Conservation (phyloP, 92 coral and sea anemone genomes). For the Micromussa lordhowensis region DNA sequence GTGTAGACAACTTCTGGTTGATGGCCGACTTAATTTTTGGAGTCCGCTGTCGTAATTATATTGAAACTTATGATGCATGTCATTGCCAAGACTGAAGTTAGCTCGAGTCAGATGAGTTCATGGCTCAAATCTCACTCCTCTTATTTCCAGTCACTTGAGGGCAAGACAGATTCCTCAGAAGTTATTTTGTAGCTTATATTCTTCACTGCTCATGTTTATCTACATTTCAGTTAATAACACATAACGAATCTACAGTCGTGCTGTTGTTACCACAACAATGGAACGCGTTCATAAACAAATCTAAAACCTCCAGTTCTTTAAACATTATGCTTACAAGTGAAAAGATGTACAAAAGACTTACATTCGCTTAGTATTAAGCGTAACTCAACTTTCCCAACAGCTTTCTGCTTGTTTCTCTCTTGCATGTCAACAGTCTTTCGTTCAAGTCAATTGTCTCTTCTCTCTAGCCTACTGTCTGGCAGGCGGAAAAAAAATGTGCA, state of each 20-base stretch:
- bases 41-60: not conserved
- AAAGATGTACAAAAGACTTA: constrained; percentile 11
- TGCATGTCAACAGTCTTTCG: not conserved
- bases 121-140: not conserved
- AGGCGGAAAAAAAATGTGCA: not conserved
- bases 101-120: not conserved
- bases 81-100: not conserved
- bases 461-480: not conserved
- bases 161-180: not conserved
- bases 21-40: not conserved
- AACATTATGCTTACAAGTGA: not conserved
- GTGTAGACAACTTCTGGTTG: not conserved
- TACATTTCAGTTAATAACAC: not conserved
- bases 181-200: not conserved
- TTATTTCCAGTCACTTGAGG: not conserved
- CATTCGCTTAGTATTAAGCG: not conserved
- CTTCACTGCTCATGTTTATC: not conserved
- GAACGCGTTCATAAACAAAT: not conserved
- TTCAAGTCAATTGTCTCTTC: not conserved
- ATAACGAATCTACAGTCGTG: not conserved
- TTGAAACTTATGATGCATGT: not conserved
- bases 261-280: not conserved
- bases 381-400: not conserved
- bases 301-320: not conserved
- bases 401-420: not conserved